These are phyloP conservation scores for Anarsia innoxiella DNA, from an alignment of 2,888 invertebrate species.

Conservation along the genomic window DNA sequence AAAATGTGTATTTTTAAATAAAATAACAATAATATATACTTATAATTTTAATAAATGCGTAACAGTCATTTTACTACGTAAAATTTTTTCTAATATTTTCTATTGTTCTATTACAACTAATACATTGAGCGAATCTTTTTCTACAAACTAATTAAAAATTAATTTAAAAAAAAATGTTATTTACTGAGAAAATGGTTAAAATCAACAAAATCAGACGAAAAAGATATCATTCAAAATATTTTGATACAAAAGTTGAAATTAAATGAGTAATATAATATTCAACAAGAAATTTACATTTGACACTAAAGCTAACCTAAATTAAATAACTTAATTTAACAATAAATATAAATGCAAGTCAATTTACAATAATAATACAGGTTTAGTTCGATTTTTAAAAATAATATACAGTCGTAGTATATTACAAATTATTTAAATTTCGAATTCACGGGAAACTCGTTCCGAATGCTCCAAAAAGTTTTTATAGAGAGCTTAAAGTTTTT, in stretches of 20 bases:
- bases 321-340: conserved; percentile 37
- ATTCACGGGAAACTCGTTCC: not conserved
- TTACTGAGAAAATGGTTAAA: too few species aligned
- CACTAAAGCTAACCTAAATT: conserved; percentile 23
- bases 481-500: not conserved
- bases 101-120: conserved; percentile 20
- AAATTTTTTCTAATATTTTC: conserved; percentile 37
- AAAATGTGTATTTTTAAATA: too few species aligned
- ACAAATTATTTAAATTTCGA: conserved; percentile 9
- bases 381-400: too few species aligned
- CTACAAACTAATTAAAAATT: too few species aligned
- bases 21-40: conserved; percentile 1
- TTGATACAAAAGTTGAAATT: not conserved
- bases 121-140: conserved; percentile 25
- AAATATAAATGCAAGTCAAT: conserved; percentile 57
- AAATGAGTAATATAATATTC: not conserved
- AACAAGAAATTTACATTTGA: not conserved
- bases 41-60: conserved; percentile 16
- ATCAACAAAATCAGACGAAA: not conserved
- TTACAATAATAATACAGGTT: conserved; percentile 36
- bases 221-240: not conserved
- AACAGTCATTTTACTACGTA: conserved; percentile 39
- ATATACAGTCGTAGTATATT: conserved; percentile 33
- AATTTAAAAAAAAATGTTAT: too few species aligned
- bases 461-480: not conserved